Evolutionary conservation across 2,113 vertebrate species (phyloP).

Genomic region (Thermophis baileyi): DNA sequence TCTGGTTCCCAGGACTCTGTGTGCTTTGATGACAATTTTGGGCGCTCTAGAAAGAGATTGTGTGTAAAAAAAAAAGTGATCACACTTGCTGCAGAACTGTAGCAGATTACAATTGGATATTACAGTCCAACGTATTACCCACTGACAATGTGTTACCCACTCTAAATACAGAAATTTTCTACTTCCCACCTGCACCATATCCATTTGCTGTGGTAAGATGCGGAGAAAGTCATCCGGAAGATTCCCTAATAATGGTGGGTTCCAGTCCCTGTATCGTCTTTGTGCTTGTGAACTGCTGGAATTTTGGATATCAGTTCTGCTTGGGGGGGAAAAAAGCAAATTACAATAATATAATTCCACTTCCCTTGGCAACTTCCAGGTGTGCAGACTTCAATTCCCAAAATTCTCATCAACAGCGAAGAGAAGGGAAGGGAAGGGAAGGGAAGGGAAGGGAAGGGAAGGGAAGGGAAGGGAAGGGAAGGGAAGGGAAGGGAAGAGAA

Average conservation of each 20-base stretch:
- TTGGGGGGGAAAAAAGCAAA: background rate
- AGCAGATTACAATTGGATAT: background rate
- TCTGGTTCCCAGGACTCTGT: accelerated
- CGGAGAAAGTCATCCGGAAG: conserved; percentile 93
- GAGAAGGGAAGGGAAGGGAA: too few relatives aligned
- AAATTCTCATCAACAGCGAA: background rate
- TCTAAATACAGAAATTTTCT: background rate
- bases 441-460: too few relatives aligned
- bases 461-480: accelerated
- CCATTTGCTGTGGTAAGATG: conserved; percentile 87
- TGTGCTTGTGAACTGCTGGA: conserved; percentile 60
- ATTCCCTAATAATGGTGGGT: conserved; percentile 89
- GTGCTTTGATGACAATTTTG: conserved; percentile 51
- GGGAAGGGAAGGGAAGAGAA: too few relatives aligned
- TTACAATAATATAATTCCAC: background rate
- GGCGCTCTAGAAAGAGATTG: conserved; percentile 59
- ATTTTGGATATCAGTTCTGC: conserved; percentile 76
- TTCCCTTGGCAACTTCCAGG: background rate
- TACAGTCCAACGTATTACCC: background rate
- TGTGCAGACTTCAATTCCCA: background rate
- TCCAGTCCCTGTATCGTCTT: conserved; percentile 88
- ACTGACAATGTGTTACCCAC: background rate
- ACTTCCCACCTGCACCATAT: conserved; percentile 72
- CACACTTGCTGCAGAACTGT: background rate
- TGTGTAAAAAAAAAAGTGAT: accelerated